Evolutionary conservation across 2,113 vertebrate genomes (phyloP).

Genomic region (Axis porcinus): DNA sequence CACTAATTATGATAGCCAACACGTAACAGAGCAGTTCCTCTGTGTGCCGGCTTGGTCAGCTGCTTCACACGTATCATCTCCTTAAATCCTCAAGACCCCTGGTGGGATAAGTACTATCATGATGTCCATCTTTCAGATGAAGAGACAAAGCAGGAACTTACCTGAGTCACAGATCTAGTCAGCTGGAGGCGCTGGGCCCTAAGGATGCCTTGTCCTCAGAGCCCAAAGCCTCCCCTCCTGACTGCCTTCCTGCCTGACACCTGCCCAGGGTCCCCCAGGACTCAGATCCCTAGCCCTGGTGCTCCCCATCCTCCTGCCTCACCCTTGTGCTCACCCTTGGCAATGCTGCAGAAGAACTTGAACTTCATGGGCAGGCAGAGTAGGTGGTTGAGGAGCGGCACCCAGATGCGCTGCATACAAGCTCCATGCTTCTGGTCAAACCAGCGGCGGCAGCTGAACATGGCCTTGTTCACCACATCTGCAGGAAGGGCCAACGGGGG

Average conservation of each 20-base stretch:
- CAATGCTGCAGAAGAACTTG: slow-evolving; percentile 84
- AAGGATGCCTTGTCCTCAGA: background rate
- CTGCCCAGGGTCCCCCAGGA: background rate
- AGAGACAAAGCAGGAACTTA: background rate
- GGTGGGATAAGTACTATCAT: background rate
- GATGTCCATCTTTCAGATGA: background rate
- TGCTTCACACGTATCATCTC: background rate
- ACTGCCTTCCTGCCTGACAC: background rate
- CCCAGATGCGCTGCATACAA: slow-evolving; percentile 65
- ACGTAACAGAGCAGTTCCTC: background rate
- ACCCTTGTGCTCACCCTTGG: slow-evolving; percentile 75
- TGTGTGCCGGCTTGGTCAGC: background rate
- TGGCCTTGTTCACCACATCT: slow-evolving; percentile 83
- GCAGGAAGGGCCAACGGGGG: background rate
- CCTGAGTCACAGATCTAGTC: too few relatives aligned
- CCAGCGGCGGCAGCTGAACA: slow-evolving; percentile 82
- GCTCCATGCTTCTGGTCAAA: slow-evolving; percentile 72
- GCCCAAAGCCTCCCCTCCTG: background rate
- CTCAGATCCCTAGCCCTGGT: background rate
- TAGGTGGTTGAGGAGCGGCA: slow-evolving; percentile 86
- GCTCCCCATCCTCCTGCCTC: background rate
- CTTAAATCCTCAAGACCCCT: background rate
- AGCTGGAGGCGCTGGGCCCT: background rate
- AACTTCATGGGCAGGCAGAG: slow-evolving; percentile 93
- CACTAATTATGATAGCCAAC: rapidly evolving